Conservation (phyloP, 2,797 vertebrate genomes). For the Carduelis carduelis region DNA sequence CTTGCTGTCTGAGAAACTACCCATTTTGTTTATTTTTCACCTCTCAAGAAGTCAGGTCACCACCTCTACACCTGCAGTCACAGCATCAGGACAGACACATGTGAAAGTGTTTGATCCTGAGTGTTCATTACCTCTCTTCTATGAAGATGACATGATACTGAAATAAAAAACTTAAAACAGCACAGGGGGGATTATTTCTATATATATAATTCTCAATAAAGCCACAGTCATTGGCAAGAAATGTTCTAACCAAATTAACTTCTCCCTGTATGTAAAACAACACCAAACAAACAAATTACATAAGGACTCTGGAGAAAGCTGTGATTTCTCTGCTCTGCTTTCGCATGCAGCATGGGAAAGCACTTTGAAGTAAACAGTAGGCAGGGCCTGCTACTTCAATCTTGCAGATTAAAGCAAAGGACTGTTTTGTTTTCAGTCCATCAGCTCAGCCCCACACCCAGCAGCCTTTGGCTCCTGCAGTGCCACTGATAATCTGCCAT, state of each 20-base stretch:
- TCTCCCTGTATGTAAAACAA: neutral
- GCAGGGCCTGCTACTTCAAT: neutral
- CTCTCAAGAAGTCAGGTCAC: neutral
- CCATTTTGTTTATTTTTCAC: neutral
- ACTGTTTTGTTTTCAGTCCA: neutral
- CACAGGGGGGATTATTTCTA: neutral
- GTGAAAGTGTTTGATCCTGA: accelerated
- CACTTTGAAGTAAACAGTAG: neutral
- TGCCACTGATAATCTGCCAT: neutral
- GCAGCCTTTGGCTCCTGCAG: neutral
- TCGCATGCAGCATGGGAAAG: neutral
- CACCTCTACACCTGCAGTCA: neutral
- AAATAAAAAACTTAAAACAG: neutral
- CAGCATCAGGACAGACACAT: neutral
- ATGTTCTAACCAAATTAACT: neutral
- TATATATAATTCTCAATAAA: neutral
- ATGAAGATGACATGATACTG: neutral
- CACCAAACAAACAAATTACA: neutral
- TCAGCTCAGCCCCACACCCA: neutral
- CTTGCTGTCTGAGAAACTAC: neutral
- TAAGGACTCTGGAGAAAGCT: neutral
- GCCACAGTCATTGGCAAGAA: neutral
- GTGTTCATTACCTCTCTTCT: neutral
- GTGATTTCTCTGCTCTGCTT: neutral
- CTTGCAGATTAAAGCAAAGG: neutral